Evolutionary conservation across 2,797 vertebrate species (phyloP), one percentile per base, ranked within the genome.

Genomic region (Helarctos malayanus): DNA sequence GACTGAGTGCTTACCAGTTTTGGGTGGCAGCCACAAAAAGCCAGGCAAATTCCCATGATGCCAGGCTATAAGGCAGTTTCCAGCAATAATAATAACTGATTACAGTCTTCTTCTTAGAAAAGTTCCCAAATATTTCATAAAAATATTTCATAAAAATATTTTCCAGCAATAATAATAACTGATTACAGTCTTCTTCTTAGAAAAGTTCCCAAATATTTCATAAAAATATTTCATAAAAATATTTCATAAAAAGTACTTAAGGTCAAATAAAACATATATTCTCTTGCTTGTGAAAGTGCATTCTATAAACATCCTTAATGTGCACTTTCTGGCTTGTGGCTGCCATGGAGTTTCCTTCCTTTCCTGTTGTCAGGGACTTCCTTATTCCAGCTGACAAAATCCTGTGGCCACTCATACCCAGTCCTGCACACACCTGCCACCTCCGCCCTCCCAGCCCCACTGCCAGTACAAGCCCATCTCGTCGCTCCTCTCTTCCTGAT

Each of bases 1-100:
- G 93, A 91, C 59, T 88, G 56, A 41, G 59, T 82, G 61, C 41
- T 95, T 96, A 52, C 59, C 32, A 23, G 84, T 61, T 95, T 97
- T 79, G 80, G 79, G 54, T 52, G 16, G 23, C 73, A 96, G 87
- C 91, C 92, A 96, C 68, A 92, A 27, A 79, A 93, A 86, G 12
- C 16, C 68, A 52, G 69, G 65, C 49, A 47, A 93, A 89, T 83
- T 91, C 89, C 49, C 68, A 68, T 13, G 14, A 45, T 88, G 89
- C 59, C 93, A 96, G 81, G 15, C 84, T 73, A 47, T 76, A 68
- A 7, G 71, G 56, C 23, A 76, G 41, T 96, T 92, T 81, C 80
- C 5, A 13, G 83, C 68, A 82, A 79, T 3, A 85, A 75, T 3
- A 85, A 54, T n/a, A 79, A 84, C 35, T 65, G 29, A 95, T 61